Base-by-base conservation (phyloP, 2,888 invertebrate species). In the Parelbella ahira region DNA sequence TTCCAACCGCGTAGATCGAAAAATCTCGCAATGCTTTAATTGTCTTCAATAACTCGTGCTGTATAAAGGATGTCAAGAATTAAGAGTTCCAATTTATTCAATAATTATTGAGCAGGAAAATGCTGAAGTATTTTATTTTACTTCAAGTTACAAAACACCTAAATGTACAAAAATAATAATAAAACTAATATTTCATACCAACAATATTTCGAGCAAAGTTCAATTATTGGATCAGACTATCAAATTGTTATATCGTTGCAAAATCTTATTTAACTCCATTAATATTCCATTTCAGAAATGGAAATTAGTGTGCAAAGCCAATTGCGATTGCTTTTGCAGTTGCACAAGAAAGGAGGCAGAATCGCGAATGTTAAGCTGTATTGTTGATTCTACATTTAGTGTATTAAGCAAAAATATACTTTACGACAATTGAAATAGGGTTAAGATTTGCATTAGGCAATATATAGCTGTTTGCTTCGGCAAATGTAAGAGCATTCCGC, bases 221-320 rank as follows among this genome's bases (percentile, higher is more conserved):
- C n/a, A n/a, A n/a, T n/a, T n/a, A n/a, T n/a, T n/a, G n/a, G n/a
- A n/a, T n/a, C n/a, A 20, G 18, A 19, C 21, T 30, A 23, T 33
- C 12, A 28, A 42, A 20, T 28, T 34, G 41, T 34, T 33, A 15
- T 27, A 34, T 41, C 13, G 20, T 20, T 6, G 20, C 33, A 15
- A 12, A 21, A 28, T 41, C 41, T 41, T 32, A 34, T 41, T 41
- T 27, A 27, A 41, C 28, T 41, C 9, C 41, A 34, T 41, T 33
- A 41, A 34, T 42, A 42, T 34, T 42, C 28, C 33, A 41, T 33
- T 34, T 41, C 21, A 28, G 41, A 41, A 28, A 41, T 41, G 33
- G 41, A 41, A 41, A 41, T 41, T 28, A 28, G 41, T 41, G 41
- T 41, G 41, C 41, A 20, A 41, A 41, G 41, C 27, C 33, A 28